phyloP scores from a whole-genome alignment of 1,140 invertebrate species.

The Camponotus pennsylvanicus region DNA sequence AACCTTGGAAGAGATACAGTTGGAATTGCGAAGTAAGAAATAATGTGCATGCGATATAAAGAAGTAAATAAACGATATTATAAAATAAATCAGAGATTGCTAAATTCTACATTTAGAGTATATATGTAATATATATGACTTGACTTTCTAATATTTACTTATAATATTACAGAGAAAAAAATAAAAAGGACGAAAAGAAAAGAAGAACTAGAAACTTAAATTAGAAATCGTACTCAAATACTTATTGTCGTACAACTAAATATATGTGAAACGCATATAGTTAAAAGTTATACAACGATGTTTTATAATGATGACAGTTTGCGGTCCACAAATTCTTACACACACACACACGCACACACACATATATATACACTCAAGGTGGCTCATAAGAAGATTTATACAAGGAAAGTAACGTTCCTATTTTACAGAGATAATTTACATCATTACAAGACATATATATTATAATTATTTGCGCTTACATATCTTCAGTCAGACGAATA shows the following conservation, averaged over 20 bases:
- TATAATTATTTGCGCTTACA: background rate
- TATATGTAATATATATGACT: background rate
- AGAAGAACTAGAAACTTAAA: background rate
- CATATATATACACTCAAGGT: background rate
- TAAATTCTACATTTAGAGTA: background rate
- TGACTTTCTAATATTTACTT: background rate
- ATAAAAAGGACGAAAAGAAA: background rate
- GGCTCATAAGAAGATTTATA: background rate
- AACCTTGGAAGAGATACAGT: slow-evolving; percentile 87
- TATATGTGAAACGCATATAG: too few relatives aligned
- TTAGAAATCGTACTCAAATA: too few relatives aligned
- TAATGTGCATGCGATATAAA: slow-evolving; percentile 42
- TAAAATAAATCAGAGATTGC: slow-evolving; percentile 10
- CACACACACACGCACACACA: background rate
- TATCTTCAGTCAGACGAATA: background rate
- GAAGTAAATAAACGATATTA: slow-evolving; percentile 39
- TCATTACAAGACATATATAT: background rate
- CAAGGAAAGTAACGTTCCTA: slow-evolving; percentile 7
- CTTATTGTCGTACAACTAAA: too few relatives aligned
- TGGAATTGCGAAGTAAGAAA: slow-evolving; percentile 76
- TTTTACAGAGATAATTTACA: background rate
- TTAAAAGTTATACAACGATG: too few relatives aligned
- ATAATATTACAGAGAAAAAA: background rate
- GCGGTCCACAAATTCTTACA: background rate
- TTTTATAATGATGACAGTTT: too few relatives aligned